phyloP scores from a whole-genome alignment of 2,797 vertebrate species.

The Tiaroga cobitis region DNA sequence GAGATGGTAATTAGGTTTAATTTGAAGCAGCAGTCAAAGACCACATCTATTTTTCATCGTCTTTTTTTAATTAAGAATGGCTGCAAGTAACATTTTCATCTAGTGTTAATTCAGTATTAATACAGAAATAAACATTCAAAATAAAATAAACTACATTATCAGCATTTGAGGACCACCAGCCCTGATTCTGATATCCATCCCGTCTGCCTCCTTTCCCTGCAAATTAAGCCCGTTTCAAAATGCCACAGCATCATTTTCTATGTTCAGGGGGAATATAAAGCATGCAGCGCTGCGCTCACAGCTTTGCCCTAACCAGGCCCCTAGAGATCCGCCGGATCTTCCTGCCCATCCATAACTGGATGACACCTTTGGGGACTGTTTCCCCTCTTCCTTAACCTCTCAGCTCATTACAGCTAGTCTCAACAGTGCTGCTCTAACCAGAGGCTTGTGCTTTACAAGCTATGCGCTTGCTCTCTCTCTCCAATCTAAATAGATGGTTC shows the following conservation, averaged over 20 bases:
- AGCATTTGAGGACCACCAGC: constrained; percentile 28
- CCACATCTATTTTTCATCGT: constrained; percentile 23
- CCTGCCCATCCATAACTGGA: constrained; percentile 87
- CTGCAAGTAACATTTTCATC: constrained; percentile 20
- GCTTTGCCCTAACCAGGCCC: constrained; percentile 76
- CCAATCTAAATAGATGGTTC: constrained; percentile 81
- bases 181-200: constrained; percentile 41
- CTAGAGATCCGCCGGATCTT: constrained; percentile 70
- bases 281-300: constrained; percentile 68
- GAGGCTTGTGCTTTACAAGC: constrained; percentile 87
- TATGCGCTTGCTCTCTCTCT: constrained; percentile 72
- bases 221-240: constrained; percentile 75
- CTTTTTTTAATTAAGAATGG: constrained; percentile 38
- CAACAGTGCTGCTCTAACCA: constrained; percentile 82
- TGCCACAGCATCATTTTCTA: constrained; percentile 72
- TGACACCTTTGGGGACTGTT: constrained; percentile 87
- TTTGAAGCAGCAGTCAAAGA: constrained; percentile 46
- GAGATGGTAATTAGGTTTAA: constrained; percentile 27
- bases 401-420: constrained; percentile 92
- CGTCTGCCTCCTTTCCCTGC: constrained; percentile 61
- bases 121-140: background rate
- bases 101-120: background rate
- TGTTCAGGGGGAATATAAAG: constrained; percentile 67
- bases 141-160: constrained; percentile 13
- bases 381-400: constrained; percentile 80